phyloP scores from a whole-genome alignment of 2,797 vertebrate genomes.

The Myotis daubentonii region DNA sequence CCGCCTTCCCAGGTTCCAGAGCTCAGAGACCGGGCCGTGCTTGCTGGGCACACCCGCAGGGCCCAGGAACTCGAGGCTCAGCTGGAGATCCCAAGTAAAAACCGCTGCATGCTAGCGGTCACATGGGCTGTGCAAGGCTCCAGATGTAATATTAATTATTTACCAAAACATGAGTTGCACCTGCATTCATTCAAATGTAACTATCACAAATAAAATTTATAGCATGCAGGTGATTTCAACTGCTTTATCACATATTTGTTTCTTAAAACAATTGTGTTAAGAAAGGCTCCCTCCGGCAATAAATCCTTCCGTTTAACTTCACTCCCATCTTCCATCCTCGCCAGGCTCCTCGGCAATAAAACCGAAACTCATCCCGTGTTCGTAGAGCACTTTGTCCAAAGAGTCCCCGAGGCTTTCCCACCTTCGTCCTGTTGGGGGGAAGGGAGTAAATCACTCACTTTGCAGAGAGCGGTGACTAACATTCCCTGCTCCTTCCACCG shows the following conservation, averaged over 20 bases:
- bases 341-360: constrained; percentile 59
- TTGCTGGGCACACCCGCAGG: neutral
- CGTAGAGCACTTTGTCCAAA: constrained; percentile 67
- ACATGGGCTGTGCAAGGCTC: neutral
- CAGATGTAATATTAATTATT: constrained; percentile 58
- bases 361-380: constrained; percentile 58
- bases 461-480: constrained; percentile 35
- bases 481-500: neutral
- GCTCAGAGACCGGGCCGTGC: rapidly evolving
- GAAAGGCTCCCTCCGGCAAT: constrained; percentile 60
- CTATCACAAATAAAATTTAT: constrained; percentile 34
- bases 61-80: neutral
- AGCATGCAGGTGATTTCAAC: constrained; percentile 19
- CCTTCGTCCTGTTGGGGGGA: constrained; percentile 29
- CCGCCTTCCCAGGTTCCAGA: neutral
- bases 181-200: constrained; percentile 53
- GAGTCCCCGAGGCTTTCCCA: constrained; percentile 60
- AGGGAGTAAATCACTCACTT: constrained; percentile 64
- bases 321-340: constrained; percentile 39
- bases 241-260: constrained; percentile 45
- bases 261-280: constrained; percentile 68
- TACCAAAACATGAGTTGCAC: constrained; percentile 49
- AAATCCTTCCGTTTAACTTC: constrained; percentile 59
- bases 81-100: neutral
- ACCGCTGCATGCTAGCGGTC: neutral